These are phyloP conservation scores for Drosophila sucinea DNA, from an alignment of 1,140 invertebrate species.

Conservation along the genomic window DNA sequence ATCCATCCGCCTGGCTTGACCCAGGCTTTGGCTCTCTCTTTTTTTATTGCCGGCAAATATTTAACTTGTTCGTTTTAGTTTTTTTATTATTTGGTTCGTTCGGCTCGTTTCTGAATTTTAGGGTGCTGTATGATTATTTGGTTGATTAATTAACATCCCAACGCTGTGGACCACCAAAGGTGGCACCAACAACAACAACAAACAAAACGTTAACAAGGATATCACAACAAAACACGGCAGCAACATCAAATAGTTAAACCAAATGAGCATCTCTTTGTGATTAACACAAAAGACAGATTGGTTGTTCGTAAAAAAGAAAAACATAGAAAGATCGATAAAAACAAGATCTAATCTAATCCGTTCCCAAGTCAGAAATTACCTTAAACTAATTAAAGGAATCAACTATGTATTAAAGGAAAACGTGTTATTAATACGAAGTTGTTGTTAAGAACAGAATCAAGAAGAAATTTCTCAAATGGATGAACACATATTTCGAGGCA, in stretches of 20 bases:
- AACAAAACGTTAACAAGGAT: conserved; percentile 50
- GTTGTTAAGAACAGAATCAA: no score
- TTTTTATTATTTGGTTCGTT: conserved; percentile 30
- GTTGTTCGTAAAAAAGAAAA: no score
- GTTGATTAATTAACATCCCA: conserved; percentile 76
- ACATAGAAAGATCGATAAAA: no score
- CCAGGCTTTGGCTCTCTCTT: background rate
- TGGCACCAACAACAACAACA: conserved; percentile 31
- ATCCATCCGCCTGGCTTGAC: conserved; percentile 37
- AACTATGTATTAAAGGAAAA: no score
- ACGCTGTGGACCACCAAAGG: conserved; percentile 62
- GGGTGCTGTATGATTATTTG: conserved; percentile 68
- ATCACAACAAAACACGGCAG: conserved; percentile 21
- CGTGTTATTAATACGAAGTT: no score
- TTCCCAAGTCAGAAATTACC: no score
- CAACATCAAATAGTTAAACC: background rate
- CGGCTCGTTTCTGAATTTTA: conserved; percentile 5
- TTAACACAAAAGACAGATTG: background rate
- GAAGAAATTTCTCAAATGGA: no score
- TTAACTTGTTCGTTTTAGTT: conserved; percentile 58
- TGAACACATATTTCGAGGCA: no score
- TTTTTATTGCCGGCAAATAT: conserved; percentile 71
- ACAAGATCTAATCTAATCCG: no score
- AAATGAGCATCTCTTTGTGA: background rate
- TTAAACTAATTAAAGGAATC: no score